Conservation (phyloP, 2,797 vertebrate genomes). For the Syngnathus acus region DNA sequence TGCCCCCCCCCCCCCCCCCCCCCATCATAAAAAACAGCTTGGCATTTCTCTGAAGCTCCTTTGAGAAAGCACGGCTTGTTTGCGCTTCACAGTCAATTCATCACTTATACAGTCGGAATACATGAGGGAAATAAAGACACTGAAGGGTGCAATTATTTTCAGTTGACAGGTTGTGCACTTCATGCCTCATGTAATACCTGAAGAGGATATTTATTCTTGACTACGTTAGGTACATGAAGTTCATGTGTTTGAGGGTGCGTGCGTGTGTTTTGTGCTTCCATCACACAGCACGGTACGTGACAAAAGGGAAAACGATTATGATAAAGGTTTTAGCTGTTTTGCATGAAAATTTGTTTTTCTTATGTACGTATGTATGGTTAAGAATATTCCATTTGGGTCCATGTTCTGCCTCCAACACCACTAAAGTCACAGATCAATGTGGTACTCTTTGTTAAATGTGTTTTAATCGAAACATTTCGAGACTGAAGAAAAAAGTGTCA, state of each 20-base stretch:
- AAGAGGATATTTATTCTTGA: conserved; percentile 2
- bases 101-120: conserved; percentile 3
- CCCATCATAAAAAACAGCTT: neutral
- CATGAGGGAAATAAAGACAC: conserved; percentile 8
- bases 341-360: no score
- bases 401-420: no score
- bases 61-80: conserved; percentile 1
- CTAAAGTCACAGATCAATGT: no score
- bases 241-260: neutral
- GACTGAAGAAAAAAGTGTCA: neutral
- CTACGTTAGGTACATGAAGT: neutral
- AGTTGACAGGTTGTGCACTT: conserved; percentile 7
- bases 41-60: conserved; percentile 2
- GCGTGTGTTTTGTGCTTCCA: neutral
- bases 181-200: conserved; percentile 5
- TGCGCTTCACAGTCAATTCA: conserved; percentile 9
- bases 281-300: neutral
- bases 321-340: no score
- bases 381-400: no score
- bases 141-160: conserved; percentile 11
- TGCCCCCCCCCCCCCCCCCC: no score
- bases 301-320: neutral
- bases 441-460: no score
- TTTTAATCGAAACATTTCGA: neutral
- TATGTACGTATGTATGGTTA: no score